Evolutionary conservation across 2,113 vertebrate genomes (phyloP).

Genomic region (Tonatia bakeri): DNA sequence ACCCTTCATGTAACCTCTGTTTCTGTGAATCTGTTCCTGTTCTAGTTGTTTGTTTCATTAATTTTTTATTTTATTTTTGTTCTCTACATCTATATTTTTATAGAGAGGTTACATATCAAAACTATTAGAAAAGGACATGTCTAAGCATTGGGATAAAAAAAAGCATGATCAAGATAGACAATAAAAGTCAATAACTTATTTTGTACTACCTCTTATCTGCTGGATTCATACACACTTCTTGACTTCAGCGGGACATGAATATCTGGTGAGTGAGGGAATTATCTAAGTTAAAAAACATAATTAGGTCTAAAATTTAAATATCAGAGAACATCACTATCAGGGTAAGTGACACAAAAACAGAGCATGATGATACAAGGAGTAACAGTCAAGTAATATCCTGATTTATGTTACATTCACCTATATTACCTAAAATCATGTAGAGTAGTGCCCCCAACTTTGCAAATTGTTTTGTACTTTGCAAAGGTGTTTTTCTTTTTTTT

Average conservation of each 20-base stretch:
- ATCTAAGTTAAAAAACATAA: slow-evolving; percentile 55
- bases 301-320: slow-evolving; percentile 69
- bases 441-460: background rate
- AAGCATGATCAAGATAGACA: slow-evolving; percentile 62
- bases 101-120: background rate
- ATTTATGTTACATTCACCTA: background rate
- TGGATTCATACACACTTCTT: background rate
- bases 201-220: slow-evolving; percentile 43
- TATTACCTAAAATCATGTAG: background rate
- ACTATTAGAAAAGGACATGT: background rate
- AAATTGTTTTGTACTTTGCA: background rate
- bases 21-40: too few species aligned
- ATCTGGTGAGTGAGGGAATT: slow-evolving; percentile 28
- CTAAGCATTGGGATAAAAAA: slow-evolving; percentile 50
- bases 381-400: slow-evolving; percentile 55
- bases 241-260: slow-evolving; percentile 55
- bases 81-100: background rate
- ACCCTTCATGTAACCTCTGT: too few species aligned
- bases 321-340: slow-evolving; percentile 60
- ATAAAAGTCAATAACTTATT: slow-evolving; percentile 63
- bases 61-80: too few species aligned
- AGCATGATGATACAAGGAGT: slow-evolving; percentile 30
- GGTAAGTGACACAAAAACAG: slow-evolving; percentile 65
- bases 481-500: background rate
- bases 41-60: too few species aligned